Percentiles rank a stretch among this genome's conserved stretches.
These are phyloP conservation scores for Taenioides sp. DNA, from an alignment of 2,797 vertebrate species.

Conservation along the genomic window DNA sequence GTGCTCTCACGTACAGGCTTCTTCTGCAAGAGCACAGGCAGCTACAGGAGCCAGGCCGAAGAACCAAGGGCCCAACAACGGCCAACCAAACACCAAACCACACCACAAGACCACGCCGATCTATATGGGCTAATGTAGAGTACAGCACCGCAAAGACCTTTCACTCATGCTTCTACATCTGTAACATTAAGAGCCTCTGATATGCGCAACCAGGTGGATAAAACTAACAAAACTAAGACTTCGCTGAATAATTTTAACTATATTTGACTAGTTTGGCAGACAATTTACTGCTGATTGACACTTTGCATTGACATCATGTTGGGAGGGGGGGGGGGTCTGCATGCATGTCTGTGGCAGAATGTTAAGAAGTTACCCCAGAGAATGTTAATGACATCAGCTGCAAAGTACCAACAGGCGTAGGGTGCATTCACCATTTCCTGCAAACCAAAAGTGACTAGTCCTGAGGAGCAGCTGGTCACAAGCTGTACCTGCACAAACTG, in stretches of 20 bases:
- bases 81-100: constrained; percentile 34
- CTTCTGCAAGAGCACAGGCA: constrained; percentile 99
- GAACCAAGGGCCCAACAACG: constrained; percentile 59
- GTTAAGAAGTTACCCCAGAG: too few relatives aligned
- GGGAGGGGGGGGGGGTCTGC: too few relatives aligned
- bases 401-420: constrained; percentile 8
- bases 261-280: constrained; percentile 34
- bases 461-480: constrained; percentile 51
- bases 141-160: constrained; percentile 31
- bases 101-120: constrained; percentile 11
- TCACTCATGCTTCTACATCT: constrained; percentile 4
- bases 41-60: constrained; percentile 89
- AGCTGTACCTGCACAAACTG: constrained; percentile 98
- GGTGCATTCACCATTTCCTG: constrained; percentile 29
- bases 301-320: too few relatives aligned
- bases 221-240: constrained; percentile 10
- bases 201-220: constrained; percentile 25
- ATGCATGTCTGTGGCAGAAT: too few relatives aligned
- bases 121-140: constrained; percentile 29
- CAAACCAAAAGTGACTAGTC: constrained; percentile 33
- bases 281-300: constrained; percentile 11
- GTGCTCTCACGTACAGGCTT: constrained; percentile 93
- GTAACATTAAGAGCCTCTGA: constrained; percentile 12
- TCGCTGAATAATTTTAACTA: constrained; percentile 17
- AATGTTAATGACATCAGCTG: too few relatives aligned